phyloP scores from a whole-genome alignment of 2,797 vertebrate species.

The Anas flavirostris region DNA sequence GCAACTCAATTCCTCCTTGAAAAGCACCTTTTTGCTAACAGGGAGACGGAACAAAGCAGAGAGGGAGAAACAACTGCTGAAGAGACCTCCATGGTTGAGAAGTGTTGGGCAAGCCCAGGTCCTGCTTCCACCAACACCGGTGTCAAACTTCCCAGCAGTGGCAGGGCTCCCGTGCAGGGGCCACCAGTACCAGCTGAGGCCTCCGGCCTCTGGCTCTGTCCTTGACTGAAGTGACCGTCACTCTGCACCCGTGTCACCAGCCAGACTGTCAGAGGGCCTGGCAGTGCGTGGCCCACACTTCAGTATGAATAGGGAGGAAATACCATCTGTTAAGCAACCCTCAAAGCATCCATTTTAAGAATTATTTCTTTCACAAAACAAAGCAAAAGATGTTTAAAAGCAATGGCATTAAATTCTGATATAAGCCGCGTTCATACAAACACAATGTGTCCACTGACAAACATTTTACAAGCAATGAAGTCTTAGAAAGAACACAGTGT shows the following conservation, averaged over 20 bases:
- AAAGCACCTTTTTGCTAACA: neutral
- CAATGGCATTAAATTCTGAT: constrained; percentile 17
- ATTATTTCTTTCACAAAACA: neutral
- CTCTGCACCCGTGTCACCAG: neutral
- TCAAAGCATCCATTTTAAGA: neutral
- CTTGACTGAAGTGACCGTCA: fast-evolving
- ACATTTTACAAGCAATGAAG: constrained; percentile 54
- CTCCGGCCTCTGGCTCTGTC: neutral
- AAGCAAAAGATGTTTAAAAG: neutral
- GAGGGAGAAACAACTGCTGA: neutral
- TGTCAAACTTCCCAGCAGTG: neutral
- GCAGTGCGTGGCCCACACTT: neutral
- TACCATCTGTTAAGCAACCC: neutral
- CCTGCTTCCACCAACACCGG: neutral
- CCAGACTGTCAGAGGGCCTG: neutral
- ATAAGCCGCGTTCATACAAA: constrained; percentile 22
- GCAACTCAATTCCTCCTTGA: neutral
- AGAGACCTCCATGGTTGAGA: neutral
- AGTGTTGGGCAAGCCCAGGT: neutral
- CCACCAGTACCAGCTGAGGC: neutral
- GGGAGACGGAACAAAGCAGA: neutral
- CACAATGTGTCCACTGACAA: neutral
- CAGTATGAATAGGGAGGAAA: neutral
- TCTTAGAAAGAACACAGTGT: constrained; percentile 78
- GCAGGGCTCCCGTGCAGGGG: neutral